Evolutionary conservation across 2,888 invertebrate genomes (phyloP).

Genomic region (Parnassius mnemosyne): DNA sequence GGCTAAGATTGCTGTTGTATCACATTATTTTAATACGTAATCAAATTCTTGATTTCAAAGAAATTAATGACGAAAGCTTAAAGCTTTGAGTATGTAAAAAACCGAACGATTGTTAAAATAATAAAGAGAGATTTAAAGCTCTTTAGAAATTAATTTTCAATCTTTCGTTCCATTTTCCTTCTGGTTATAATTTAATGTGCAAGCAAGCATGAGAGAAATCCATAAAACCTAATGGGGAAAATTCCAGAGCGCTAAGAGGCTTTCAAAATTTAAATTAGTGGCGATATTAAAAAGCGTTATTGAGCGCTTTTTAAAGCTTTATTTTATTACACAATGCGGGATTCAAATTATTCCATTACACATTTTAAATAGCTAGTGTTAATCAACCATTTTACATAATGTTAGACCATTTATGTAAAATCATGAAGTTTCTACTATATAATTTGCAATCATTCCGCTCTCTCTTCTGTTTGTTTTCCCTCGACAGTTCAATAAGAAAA

Average conservation of each 20-base stretch:
- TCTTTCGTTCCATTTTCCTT: conserved; percentile 54
- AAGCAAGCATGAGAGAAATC: conserved; percentile 63
- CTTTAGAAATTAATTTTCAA: conserved; percentile 62
- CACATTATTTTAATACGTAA: no score
- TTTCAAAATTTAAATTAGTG: conserved; percentile 68
- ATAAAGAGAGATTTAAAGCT: conserved; percentile 41
- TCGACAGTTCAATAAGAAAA: no score
- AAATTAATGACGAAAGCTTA: no score
- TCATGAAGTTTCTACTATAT: no score
- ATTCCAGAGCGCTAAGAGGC: conserved; percentile 65
- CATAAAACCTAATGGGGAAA: conserved; percentile 74
- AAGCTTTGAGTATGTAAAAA: conserved; percentile 5
- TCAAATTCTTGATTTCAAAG: no score
- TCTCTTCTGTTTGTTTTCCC: no score
- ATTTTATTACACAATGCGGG: conserved; percentile 9
- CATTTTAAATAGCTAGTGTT: no score
- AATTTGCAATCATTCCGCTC: no score
- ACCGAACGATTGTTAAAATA: conserved; percentile 38
- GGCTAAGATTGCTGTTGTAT: no score
- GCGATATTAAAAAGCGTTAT: conserved; percentile 46
- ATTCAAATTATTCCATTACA: not conserved
- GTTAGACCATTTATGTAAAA: no score
- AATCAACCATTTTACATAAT: no score
- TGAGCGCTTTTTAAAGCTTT: conserved; percentile 6
- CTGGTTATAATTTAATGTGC: conserved; percentile 72